Base-by-base conservation (phyloP, 2,888 invertebrate genomes). In the Caradrina clavipalpis region DNA sequence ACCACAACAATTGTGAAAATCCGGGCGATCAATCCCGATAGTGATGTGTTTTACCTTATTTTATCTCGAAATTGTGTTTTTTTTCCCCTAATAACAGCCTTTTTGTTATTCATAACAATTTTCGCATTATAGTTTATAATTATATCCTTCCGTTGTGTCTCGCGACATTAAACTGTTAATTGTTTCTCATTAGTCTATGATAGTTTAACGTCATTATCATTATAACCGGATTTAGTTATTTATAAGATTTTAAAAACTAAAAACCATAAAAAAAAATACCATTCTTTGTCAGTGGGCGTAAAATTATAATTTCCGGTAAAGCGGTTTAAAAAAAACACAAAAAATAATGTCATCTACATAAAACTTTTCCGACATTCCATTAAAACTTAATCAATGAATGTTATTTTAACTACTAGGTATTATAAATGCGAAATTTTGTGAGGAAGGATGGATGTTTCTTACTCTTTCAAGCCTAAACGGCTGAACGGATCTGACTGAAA, bases 131-230 rank as follows among this genome's bases (percentile, higher is more conserved):
- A 50, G n/a, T 15, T 15, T 15, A 17, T 11, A n/a, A n/a, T n/a
- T n/a, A 59, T 42, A 55, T 65, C 74, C 55, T 74, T 65, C 66
- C 66, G 39, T 54, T 31, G 2, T 22, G 1, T 26, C 45, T 39
- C 11, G 11, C 6, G 22, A 54, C 65, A 64, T 39, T 55, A 55
- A 4, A 1, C 19, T 7, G 1, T 42, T 42, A 49, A 73, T 64
- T 55, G 22, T 31, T 17, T 63, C 70, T 55, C 74, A 69, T 71
- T 35, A 73, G n/a, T 45, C 47, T 51, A 61, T 69, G 47, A 42
- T 54, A 62, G n/a, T 45, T 26, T 26, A 26, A 26, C 26, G 26
- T 26, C 2, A 26, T 26, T 26, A 26, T 19, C 21, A 31, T 49
- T 73, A 13, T 15, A 65, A 65, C 66, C 11, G 42, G 55, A 49